These are phyloP conservation scores for Anthoptus insignis DNA, from an alignment of 2,888 invertebrate genomes.

Conservation along the genomic window DNA sequence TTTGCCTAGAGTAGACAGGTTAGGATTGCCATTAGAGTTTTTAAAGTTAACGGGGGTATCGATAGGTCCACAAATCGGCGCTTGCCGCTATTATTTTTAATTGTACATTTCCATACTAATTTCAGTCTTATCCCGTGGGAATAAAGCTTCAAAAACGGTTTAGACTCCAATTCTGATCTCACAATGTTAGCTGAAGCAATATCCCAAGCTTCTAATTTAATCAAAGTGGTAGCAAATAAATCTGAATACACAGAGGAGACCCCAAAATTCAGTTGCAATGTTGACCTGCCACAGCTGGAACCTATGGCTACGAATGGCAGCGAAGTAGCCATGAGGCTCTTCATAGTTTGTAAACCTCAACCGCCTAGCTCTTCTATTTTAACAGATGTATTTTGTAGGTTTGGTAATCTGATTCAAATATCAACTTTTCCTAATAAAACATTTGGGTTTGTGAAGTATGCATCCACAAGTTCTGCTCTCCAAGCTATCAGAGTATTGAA, in stretches of 20 bases:
- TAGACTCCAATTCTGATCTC: constrained; percentile 81
- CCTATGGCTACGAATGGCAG: constrained; percentile 88
- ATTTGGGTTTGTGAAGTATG: constrained; percentile 97
- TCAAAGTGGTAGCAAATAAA: constrained; percentile 88
- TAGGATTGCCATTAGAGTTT: too few relatives aligned
- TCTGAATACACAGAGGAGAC: constrained; percentile 51
- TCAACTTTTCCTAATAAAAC: constrained; percentile 96
- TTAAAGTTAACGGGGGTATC: too few relatives aligned
- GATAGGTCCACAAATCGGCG: too few relatives aligned
- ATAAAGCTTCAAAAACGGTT: constrained; percentile 72
- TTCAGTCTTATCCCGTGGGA: too few relatives aligned
- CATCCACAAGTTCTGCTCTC: constrained; percentile 91
- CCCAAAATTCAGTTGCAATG: constrained; percentile 81
- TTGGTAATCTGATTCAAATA: constrained; percentile 96
- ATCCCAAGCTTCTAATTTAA: constrained; percentile 91
- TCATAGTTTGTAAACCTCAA: constrained; percentile 88
- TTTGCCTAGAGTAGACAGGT: too few relatives aligned
- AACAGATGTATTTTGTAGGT: constrained; percentile 95
- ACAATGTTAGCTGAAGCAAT: constrained; percentile 92
- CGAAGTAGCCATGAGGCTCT: constrained; percentile 89
- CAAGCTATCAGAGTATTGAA: constrained; percentile 91
- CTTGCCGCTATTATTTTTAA: too few relatives aligned
- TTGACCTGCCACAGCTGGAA: constrained; percentile 91
- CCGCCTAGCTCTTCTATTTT: constrained; percentile 92
- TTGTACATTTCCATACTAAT: too few relatives aligned